Evolutionary conservation across 2,113 vertebrate genomes (phyloP), one percentile per base, ranked within the genome.

Genomic region (Myotis lucifugus): DNA sequence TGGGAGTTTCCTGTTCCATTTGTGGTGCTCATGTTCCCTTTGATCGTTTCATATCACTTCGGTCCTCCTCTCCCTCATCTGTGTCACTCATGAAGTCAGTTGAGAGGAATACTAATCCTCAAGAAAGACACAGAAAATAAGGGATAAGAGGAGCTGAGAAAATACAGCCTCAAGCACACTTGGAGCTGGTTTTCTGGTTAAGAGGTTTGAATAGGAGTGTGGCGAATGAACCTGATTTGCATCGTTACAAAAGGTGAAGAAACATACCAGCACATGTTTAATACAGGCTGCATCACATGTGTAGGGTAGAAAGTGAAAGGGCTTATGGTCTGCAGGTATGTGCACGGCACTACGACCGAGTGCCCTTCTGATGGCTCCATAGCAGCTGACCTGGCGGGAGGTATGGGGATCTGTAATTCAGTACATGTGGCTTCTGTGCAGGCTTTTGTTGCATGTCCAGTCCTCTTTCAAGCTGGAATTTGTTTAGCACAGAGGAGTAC

Each of bases 281-380:
- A 0, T 15, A 6, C 9, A 29, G 40, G n/a, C 61, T 34, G 29
- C 0, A 12, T 83, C 42, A 9, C 37, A 11, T 0, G 0, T 0
- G 0, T 23, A 10, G 50, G 40, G 77, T 34, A 7, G 91, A 42
- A 59, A 48, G 19, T 37, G 8, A 5, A 34, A n/a, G 48, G 11
- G 27, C 10, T 37, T 50, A 25, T 25, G 25, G 66, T 18, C 48
- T 40, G 2, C 13, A 2, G 21, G n/a, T n/a, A 25, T 21, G 8
- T 17, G 46, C 61, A 21, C 40, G 14, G 17, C 64, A 27, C 91
- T 17, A 2, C 0, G 0, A 19, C 69, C 34, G 14, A 5, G 59
- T 27, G 73, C n/a, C 29, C n/a, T 34, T 52, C 13, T 2, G 1
- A 3, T 4, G 15, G 6, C 50, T 25, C 29, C 8, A 0, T 0